These are phyloP conservation scores for Hirundo rustica DNA, from an alignment of 2,797 vertebrate genomes.

Conservation along the genomic window DNA sequence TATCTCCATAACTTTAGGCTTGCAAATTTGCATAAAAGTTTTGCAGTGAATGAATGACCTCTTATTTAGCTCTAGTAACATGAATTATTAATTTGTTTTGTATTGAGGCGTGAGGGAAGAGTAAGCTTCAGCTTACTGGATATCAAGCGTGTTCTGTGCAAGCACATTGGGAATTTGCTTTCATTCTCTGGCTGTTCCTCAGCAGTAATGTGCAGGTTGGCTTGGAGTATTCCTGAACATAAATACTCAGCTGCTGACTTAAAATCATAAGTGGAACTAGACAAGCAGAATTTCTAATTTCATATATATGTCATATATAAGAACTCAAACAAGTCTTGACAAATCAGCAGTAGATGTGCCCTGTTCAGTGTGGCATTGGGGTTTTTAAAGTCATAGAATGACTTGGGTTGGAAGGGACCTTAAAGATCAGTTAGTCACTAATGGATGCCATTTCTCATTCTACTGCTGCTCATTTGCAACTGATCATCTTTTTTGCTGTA, in stretches of 20 bases:
- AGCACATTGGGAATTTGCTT: neutral
- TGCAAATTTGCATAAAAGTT: neutral
- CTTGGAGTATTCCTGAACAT: neutral
- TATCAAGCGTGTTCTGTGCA: neutral
- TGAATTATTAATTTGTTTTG: slow-evolving; percentile 46
- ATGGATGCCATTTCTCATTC: neutral
- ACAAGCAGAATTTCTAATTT: neutral
- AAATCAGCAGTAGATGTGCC: neutral
- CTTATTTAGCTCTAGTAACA: neutral
- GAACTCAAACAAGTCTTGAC: neutral
- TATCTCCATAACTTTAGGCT: neutral
- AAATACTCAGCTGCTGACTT: neutral
- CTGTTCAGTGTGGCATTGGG: neutral
- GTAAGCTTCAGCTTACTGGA: neutral
- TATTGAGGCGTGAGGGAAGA: neutral
- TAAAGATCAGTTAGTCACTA: neutral
- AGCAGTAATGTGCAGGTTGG: neutral
- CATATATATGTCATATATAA: neutral
- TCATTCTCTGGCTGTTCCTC: neutral
- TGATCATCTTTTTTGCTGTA: neutral
- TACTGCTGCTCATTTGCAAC: neutral
- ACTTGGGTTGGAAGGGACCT: neutral
- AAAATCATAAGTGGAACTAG: neutral
- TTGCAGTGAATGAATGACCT: neutral
- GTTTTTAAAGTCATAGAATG: neutral